phyloP scores from a whole-genome alignment of 2,888 invertebrate genomes.

The Drosophila monieri region DNA sequence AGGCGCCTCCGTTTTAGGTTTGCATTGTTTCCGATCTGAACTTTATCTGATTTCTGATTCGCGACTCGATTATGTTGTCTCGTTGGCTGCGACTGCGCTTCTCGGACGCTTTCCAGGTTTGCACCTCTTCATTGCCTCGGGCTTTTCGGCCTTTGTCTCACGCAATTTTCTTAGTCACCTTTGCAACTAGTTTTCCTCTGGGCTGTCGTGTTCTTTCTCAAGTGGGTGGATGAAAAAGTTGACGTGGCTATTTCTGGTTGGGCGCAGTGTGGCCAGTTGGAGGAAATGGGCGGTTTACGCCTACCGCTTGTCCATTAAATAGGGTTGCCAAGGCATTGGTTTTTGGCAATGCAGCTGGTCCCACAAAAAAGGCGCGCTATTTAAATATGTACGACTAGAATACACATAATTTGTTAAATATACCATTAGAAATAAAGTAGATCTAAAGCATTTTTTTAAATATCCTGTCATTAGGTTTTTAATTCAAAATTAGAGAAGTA shows the following conservation, averaged over 20 bases:
- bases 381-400: neutral
- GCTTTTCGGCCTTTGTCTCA: constrained; percentile 57
- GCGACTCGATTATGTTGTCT: constrained; percentile 49
- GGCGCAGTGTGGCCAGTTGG: neutral
- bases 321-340: neutral
- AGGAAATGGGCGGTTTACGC: neutral
- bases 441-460: neutral
- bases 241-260: constrained; percentile 65
- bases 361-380: neutral
- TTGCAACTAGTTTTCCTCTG: constrained; percentile 47
- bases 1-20: constrained; percentile 22
- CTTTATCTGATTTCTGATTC: constrained; percentile 57
- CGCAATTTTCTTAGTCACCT: constrained; percentile 56
- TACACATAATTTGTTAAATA: too few species aligned
- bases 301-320: neutral
- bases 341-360: neutral
- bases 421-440: too few species aligned
- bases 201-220: constrained; percentile 59
- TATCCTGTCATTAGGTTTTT: neutral
- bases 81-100: constrained; percentile 46
- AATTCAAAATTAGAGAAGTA: constrained; percentile 3
- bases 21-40: constrained; percentile 45
- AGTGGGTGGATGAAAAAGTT: constrained; percentile 53
- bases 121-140: constrained; percentile 70
- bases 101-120: constrained; percentile 53